These are phyloP conservation scores for Drosophila algonquin DNA, from an alignment of 2,888 invertebrate species.

Conservation along the genomic window DNA sequence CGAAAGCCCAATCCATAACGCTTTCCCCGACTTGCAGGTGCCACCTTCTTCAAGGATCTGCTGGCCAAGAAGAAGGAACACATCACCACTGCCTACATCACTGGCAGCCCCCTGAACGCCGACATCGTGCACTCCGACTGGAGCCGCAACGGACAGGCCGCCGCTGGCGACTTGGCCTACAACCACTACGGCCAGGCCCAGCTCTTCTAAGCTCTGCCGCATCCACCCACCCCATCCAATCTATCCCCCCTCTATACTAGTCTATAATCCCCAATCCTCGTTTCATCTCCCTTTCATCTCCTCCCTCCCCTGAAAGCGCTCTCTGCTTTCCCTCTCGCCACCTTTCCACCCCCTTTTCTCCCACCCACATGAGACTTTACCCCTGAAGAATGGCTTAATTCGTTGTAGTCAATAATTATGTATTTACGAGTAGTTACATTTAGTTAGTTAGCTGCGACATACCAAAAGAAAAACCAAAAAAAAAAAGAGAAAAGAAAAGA, in stretches of 20 bases:
- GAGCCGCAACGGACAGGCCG: slow-evolving; percentile 84
- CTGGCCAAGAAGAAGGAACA: slow-evolving; percentile 84
- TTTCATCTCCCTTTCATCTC: neutral
- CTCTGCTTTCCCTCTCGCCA: slow-evolving; percentile 14
- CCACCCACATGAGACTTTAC: slow-evolving; percentile 54
- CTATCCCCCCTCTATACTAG: slow-evolving; percentile 18
- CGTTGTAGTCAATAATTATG: slow-evolving; percentile 78
- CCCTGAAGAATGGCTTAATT: slow-evolving; percentile 71
- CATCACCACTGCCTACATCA: slow-evolving; percentile 84
- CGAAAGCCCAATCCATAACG: neutral
- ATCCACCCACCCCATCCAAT: slow-evolving; percentile 25
- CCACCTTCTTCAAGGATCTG: slow-evolving; percentile 84
- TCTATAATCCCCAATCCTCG: slow-evolving; percentile 28
- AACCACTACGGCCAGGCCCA: slow-evolving; percentile 84
- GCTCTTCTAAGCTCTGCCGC: slow-evolving; percentile 73
- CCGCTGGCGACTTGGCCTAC: slow-evolving; percentile 83
- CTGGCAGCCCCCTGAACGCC: slow-evolving; percentile 83
- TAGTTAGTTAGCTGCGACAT: slow-evolving; percentile 81
- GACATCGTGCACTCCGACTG: slow-evolving; percentile 84
- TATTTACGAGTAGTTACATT: slow-evolving; percentile 76
- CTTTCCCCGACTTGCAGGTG: slow-evolving; percentile 65
- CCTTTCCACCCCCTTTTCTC: neutral
- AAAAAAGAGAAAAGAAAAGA: slow-evolving; percentile 59
- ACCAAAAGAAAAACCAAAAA: slow-evolving; percentile 70
- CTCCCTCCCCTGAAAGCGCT: slow-evolving; percentile 9